Conservation (phyloP, 1,140 invertebrate genomes). For the Elysia chlorotica region DNA sequence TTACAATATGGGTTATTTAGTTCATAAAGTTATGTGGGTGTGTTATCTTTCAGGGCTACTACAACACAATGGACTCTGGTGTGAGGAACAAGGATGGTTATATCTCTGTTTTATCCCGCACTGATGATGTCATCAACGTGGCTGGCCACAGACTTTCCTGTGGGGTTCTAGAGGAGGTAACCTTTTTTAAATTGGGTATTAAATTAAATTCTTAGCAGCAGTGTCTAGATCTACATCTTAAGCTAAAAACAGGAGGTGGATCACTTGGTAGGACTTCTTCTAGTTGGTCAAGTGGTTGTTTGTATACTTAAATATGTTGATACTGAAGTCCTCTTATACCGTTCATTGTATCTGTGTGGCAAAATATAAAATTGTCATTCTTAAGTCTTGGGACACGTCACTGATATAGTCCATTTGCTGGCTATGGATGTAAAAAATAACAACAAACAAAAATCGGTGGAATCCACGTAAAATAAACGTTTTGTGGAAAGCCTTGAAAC, state of each 20-base stretch:
- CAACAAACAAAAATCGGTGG: too few species aligned
- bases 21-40: too few species aligned
- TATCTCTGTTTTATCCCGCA: conserved; percentile 84
- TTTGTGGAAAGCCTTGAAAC: too few species aligned
- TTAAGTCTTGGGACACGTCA: too few species aligned
- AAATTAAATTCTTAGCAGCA: not conserved
- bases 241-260: not conserved
- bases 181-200: too few species aligned
- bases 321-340: not conserved
- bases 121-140: conserved; percentile 96
- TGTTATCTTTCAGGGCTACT: conserved; percentile 77
- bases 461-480: too few species aligned
- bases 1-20: too few species aligned
- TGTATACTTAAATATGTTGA: not conserved
- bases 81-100: conserved; percentile 83
- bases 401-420: too few species aligned
- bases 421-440: too few species aligned
- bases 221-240: not conserved
- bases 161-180: conserved; percentile 80
- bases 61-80: conserved; percentile 94
- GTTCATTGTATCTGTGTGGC: not conserved
- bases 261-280: too few species aligned
- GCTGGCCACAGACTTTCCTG: conserved; percentile 89
- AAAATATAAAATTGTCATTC: too few species aligned
- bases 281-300: too few species aligned